These are phyloP conservation scores for Melangyna quadrimaculata DNA, from an alignment of 2,888 invertebrate genomes.

Conservation along the genomic window DNA sequence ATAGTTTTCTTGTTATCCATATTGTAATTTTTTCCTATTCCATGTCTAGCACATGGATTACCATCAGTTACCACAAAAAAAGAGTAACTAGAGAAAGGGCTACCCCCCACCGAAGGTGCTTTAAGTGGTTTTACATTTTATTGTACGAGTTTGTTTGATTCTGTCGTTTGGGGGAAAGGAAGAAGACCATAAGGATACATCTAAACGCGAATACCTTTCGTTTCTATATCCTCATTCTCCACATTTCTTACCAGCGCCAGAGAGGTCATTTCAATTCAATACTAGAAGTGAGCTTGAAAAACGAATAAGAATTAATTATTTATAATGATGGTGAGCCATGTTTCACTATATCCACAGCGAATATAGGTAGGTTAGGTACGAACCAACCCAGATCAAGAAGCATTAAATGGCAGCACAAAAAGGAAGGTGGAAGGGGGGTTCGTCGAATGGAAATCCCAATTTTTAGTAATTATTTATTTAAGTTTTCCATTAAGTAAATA, in stretches of 20 bases:
- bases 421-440: too few species aligned
- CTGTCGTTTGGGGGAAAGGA: neutral
- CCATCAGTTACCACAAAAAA: conserved; percentile 10
- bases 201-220: neutral
- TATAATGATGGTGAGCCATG: conserved; percentile 50
- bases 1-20: neutral
- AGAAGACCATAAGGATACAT: neutral
- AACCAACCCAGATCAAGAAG: neutral
- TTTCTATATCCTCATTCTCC: neutral
- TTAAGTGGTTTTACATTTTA: conserved; percentile 62
- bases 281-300: conserved; percentile 48
- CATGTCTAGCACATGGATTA: conserved; percentile 33
- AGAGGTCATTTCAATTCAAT: conserved; percentile 57
- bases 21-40: neutral
- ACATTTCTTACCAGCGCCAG: neutral
- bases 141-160: conserved; percentile 45
- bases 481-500: conserved; percentile 67
- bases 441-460: conserved; percentile 46
- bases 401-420: neutral
- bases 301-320: conserved; percentile 59
- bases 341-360: conserved; percentile 40
- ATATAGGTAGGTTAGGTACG: neutral
- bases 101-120: conserved; percentile 32
- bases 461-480: conserved; percentile 70
- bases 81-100: neutral